Evolutionary conservation across 1,140 invertebrate species (phyloP).

Genomic region (Oscheius sp.): DNA sequence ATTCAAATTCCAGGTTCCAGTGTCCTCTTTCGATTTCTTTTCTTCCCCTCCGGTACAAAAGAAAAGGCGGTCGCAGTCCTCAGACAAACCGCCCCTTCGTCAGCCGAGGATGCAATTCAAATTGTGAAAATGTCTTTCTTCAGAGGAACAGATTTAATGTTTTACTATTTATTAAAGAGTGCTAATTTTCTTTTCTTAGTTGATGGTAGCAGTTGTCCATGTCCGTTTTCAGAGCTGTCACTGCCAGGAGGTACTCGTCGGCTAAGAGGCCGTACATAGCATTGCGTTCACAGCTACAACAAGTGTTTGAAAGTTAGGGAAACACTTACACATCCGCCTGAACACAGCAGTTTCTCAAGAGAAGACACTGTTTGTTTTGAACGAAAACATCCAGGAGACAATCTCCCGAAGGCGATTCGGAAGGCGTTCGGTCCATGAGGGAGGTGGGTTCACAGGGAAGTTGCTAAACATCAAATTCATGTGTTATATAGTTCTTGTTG

Average conservation of each 20-base stretch:
- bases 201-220: background rate
- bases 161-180: too few relatives aligned
- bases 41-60: background rate
- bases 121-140: constrained; percentile 3
- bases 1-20: background rate
- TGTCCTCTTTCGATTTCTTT: background rate
- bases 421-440: background rate
- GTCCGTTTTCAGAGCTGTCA: background rate
- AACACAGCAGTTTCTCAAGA: background rate
- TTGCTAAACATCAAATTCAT: too few relatives aligned
- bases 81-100: background rate
- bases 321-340: background rate
- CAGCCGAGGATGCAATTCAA: constrained; percentile 1
- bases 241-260: background rate
- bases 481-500: too few relatives aligned
- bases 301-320: background rate
- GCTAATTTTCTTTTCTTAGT: background rate
- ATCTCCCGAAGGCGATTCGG: background rate
- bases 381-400: background rate
- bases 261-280: background rate
- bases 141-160: too few relatives aligned
- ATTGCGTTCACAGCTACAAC: background rate
- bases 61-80: background rate
- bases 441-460: background rate
- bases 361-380: background rate